Evolutionary conservation across 1,140 invertebrate genomes (phyloP).

Genomic region (Drosophila orosa): DNA sequence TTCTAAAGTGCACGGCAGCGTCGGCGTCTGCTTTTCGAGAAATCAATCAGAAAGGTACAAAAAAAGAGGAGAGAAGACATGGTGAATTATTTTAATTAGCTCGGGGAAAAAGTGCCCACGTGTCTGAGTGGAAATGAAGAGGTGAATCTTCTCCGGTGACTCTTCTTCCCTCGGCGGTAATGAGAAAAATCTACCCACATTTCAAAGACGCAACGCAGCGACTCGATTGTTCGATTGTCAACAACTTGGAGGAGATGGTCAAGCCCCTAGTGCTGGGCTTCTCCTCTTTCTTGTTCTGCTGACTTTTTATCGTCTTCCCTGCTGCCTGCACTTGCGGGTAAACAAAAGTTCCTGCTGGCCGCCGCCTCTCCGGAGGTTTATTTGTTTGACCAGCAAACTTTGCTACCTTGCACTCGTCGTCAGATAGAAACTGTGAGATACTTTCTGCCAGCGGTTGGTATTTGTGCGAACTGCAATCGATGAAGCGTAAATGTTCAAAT

Average conservation of each 20-base stretch:
- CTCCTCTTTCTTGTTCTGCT: conserved; percentile 15
- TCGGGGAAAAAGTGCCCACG: conserved; percentile 35
- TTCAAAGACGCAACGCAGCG: not conserved
- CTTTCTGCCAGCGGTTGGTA: conserved; percentile 26
- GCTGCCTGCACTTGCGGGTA: conserved; percentile 66
- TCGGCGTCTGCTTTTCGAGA: not conserved
- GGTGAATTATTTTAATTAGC: conserved; percentile 52
- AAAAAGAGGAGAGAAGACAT: not conserved
- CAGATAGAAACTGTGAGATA: conserved; percentile 54
- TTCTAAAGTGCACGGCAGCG: conserved; percentile 13
- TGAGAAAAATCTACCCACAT: conserved; percentile 39
- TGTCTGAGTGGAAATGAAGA: conserved; percentile 33
- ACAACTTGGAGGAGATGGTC: conserved; percentile 36
- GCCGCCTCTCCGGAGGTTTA: conserved; percentile 60
- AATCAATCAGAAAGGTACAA: conserved; percentile 35
- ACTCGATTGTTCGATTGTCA: conserved; percentile 23
- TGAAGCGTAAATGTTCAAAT: conserved; percentile 83
- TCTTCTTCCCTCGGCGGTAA: conserved; percentile 16
- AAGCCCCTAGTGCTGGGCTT: conserved; percentile 12
- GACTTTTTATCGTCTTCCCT: conserved; percentile 66
- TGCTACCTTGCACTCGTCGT: conserved; percentile 58
- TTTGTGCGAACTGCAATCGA: conserved; percentile 65
- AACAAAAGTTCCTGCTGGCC: conserved; percentile 67
- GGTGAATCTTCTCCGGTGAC: not conserved
- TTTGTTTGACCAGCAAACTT: conserved; percentile 80